Evolutionary conservation across 2,797 vertebrate species (phyloP), one percentile per base, ranked within the genome.

Genomic region (Sciurus vulgaris): DNA sequence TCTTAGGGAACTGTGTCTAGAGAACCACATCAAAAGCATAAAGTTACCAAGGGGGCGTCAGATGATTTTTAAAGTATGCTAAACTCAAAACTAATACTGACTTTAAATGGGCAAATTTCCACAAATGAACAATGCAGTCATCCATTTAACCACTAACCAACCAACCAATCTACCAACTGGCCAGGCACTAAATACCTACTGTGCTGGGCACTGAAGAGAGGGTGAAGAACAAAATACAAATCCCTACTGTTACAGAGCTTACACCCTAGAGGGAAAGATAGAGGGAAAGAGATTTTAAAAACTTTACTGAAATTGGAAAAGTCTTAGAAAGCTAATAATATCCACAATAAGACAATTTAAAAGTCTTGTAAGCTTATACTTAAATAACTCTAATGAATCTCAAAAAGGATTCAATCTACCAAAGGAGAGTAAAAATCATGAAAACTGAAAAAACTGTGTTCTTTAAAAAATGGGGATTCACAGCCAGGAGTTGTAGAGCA

Each of bases 351-450:
- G 28, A 28, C 10, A 78, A 9, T 72, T 70, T n/a, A 72, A 84
- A 76, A 61, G 38, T 26, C n/a, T 81, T 70, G 14, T 28, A 44
- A 28, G 20, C 20, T 49, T 89, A 79, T 41, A 79, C 38, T 51
- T 51, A 70, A 51, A 38, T 38, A 38, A 38, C 38, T 38, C 38
- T 38, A 38, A 2, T 76, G 87, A 87, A 28, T 93, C 74, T 73
- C 90, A 14, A 54, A 47, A 93, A 70, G 33, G 61, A 61, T 17
- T 54, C 6, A 74, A 41, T 54, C 4, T 7, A 67, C n/a, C n/a
- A 76, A 92, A 91, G 24, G 49, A 92, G 73, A 91, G 49, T 61
- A 91, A 96, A 93, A 69, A 38, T 83, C 56, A 89, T 82, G 73
- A 85, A 87, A 96, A 82, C 17, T 93, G 20, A 63, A 89, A 83